Percentiles rank a stretch among this genome's conserved stretches.
Evolutionary conservation across 1,140 invertebrate species (phyloP).

Genomic region (Apolygus lucorum): DNA sequence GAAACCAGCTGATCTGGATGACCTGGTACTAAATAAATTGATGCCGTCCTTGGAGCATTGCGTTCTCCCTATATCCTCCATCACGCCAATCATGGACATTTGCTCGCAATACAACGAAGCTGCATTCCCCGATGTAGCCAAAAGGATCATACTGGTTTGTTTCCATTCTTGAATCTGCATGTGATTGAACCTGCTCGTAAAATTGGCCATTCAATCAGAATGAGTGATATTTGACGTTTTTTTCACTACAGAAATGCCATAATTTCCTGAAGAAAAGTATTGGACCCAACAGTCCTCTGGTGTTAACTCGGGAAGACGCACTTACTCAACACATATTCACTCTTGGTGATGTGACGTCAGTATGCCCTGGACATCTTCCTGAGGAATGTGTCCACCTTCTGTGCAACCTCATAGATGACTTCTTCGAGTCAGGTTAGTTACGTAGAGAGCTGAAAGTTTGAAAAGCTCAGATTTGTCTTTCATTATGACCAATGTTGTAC

Average conservation of each 20-base stretch:
- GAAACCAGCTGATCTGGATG: conserved; percentile 3
- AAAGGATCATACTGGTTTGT: neutral
- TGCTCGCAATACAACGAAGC: neutral
- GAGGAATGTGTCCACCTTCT: too few relatives aligned
- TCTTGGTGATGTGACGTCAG: conserved; percentile 39
- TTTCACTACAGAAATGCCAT: neutral
- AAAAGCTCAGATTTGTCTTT: too few relatives aligned
- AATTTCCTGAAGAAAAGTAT: conserved; percentile 4
- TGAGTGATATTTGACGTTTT: too few relatives aligned
- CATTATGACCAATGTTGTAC: too few relatives aligned
- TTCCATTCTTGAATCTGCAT: too few relatives aligned
- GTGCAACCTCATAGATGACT: neutral
- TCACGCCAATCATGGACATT: neutral
- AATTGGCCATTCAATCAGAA: too few relatives aligned
- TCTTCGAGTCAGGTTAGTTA: neutral
- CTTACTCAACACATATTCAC: conserved; percentile 36
- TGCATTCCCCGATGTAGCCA: neutral
- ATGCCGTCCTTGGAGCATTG: neutral
- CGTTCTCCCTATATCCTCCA: neutral
- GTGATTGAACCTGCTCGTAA: too few relatives aligned
- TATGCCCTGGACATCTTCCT: conserved; percentile 36
- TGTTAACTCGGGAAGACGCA: conserved; percentile 22
- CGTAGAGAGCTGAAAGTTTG: too few relatives aligned
- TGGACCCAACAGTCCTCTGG: conserved; percentile 16
- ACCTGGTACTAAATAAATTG: conserved; percentile 2